Conservation (phyloP, 2,113 vertebrate genomes). For the Capreolus pygargus region DNA sequence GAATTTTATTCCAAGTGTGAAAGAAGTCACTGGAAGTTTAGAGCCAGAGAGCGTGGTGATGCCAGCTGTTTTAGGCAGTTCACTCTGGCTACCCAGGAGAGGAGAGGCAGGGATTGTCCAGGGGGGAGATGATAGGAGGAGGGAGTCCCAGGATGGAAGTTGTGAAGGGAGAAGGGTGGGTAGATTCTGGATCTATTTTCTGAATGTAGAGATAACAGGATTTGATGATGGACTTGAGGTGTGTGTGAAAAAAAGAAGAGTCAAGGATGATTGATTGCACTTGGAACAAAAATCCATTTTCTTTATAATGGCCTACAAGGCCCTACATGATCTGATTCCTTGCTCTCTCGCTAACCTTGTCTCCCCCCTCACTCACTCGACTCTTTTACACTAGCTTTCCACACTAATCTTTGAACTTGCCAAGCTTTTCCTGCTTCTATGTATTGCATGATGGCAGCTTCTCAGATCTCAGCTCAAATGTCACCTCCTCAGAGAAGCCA, state of each 20-base stretch:
- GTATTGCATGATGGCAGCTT: background rate
- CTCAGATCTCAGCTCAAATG: background rate
- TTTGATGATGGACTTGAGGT: background rate
- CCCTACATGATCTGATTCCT: background rate
- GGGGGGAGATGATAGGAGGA: background rate
- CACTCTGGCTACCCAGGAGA: background rate
- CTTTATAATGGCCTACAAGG: background rate
- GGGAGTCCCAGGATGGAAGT: background rate
- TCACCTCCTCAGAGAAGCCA: background rate
- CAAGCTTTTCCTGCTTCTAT: background rate
- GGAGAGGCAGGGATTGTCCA: background rate
- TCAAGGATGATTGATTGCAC: background rate
- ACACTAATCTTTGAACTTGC: background rate
- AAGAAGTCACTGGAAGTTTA: background rate
- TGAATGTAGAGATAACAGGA: background rate
- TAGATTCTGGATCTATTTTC: background rate
- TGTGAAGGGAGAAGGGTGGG: background rate
- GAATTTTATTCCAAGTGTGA: background rate
- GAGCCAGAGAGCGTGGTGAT: background rate
- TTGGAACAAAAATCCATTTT: slow-evolving; percentile 6
- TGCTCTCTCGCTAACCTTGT: background rate
- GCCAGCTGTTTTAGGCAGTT: background rate
- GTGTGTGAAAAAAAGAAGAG: background rate
- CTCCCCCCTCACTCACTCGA: background rate
- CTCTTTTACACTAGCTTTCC: background rate